Base-by-base conservation (phyloP, 1,140 invertebrate genomes). In the Tetranychus cinnabarinus region DNA sequence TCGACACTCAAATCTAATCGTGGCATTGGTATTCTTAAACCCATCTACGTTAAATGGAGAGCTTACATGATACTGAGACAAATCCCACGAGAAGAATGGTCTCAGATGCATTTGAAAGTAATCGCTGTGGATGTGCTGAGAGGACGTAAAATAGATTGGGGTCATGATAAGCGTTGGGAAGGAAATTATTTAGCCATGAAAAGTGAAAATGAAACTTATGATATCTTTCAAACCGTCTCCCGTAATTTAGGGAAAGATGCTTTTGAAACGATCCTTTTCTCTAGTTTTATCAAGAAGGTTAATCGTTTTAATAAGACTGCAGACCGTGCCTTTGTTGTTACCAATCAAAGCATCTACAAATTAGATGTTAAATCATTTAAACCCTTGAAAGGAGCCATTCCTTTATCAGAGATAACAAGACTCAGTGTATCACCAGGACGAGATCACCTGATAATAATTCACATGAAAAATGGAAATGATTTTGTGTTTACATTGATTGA, bases 401-500 rank as follows among this genome's bases (percentile, higher is more conserved):
- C 79, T 3, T 82, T 93, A 54, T 76, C 79, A 57, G 83, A 88
- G 78, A 76, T 90, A 4, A 85, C 83, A n/a, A 83, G 84, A 7
- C 67, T 89, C 1, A 86, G 82, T 68, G 76, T 90, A 1, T 84
- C 80, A n/a, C 80, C 84, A 13, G 85, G 82, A 2, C 79, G 77
- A 63, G 91, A 93, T 71, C 90, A 95, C 69, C 77, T 97, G 58
- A 79, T 91, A 60, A 82, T 89, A 10, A 80, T 97, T 65, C 90
- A 95, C 71, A 81, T 90, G 3, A 81, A 82, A 63, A 80, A 80
- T 35, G 84, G 85, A 31, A 91, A 93, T 72, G 92, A 97, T 73
- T 81, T 97, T 67, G 81, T 97, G 42, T 77, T 95, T 6, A 83
- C 84, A 7, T 74, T 91, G 50, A 71, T 77, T 64, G 56, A 62